Conservation (phyloP, 2,888 invertebrate species). For the Mechanitis messenoides region DNA sequence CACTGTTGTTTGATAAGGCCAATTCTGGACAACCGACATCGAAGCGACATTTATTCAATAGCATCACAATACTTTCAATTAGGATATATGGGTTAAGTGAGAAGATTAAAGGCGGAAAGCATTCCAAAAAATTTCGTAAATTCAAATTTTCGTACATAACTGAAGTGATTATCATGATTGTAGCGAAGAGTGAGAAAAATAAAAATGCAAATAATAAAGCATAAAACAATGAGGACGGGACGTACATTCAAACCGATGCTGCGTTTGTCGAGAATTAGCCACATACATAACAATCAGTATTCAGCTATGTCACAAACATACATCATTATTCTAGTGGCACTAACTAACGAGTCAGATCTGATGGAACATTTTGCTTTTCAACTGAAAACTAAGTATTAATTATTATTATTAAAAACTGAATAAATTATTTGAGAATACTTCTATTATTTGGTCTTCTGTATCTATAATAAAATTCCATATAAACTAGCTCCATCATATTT, state of each 20-base stretch:
- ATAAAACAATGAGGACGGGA: slow-evolving; percentile 21
- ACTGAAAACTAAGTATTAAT: no score
- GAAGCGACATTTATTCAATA: slow-evolving; percentile 53
- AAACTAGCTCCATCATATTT: no score
- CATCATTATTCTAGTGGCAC: neutral
- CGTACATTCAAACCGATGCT: slow-evolving; percentile 35
- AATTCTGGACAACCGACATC: slow-evolving; percentile 80
- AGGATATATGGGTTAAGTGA: slow-evolving; percentile 10
- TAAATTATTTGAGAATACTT: no score
- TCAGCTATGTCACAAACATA: slow-evolving; percentile 60
- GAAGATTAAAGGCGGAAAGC: slow-evolving; percentile 41
- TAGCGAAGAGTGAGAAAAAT: slow-evolving; percentile 37
- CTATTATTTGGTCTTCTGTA: no score
- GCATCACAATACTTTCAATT: slow-evolving; percentile 24
- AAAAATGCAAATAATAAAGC: slow-evolving; percentile 23
- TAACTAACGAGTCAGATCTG: neutral
- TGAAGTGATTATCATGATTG: slow-evolving; percentile 72
- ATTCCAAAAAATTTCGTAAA: slow-evolving; percentile 32
- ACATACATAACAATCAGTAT: slow-evolving; percentile 70
- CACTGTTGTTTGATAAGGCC: slow-evolving; percentile 84
- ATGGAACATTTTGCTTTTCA: no score
- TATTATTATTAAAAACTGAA: no score
- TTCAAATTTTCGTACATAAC: slow-evolving; percentile 51
- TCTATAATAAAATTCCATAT: no score
- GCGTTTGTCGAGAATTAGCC: slow-evolving; percentile 70